Percentiles rank a stretch among this genome's conserved stretches.
Evolutionary conservation across 2,888 invertebrate species (phyloP).

Genomic region (Leptogaster cylindrica): DNA sequence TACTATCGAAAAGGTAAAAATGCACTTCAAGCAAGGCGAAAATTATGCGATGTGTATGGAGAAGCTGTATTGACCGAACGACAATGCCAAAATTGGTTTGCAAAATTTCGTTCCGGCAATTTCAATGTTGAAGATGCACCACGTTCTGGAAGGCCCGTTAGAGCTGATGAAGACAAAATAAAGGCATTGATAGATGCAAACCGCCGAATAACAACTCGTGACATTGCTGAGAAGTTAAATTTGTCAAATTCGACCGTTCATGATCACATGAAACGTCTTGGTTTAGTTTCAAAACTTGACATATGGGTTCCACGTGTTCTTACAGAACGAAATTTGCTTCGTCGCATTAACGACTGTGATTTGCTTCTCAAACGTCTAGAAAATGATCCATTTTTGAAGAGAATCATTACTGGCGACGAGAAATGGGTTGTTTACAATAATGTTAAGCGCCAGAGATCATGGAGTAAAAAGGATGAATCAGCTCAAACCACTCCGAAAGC

Average conservation of each 20-base stretch:
- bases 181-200: neutral
- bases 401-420: neutral
- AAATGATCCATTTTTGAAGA: neutral
- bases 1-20: slow-evolving; percentile 40
- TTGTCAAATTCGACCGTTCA: slow-evolving; percentile 19
- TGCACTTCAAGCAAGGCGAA: slow-evolving; percentile 44
- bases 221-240: neutral
- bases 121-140: slow-evolving; percentile 50
- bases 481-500: neutral
- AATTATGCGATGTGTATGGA: slow-evolving; percentile 47
- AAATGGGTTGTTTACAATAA: slow-evolving; percentile 7
- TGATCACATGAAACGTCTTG: slow-evolving; percentile 7
- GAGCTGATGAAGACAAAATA: slow-evolving; percentile 15
- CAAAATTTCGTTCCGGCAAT: slow-evolving; percentile 50
- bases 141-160: slow-evolving; percentile 40
- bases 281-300: neutral
- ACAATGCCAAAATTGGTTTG: slow-evolving; percentile 50
- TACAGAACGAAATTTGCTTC: neutral
- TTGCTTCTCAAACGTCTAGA: neutral
- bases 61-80: slow-evolving; percentile 48
- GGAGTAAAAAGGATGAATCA: neutral
- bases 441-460: neutral
- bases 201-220: neutral
- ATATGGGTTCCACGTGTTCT: neutral
- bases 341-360: neutral